These are phyloP conservation scores for Epinotia ramella DNA, from an alignment of 2,888 invertebrate species.

Conservation along the genomic window DNA sequence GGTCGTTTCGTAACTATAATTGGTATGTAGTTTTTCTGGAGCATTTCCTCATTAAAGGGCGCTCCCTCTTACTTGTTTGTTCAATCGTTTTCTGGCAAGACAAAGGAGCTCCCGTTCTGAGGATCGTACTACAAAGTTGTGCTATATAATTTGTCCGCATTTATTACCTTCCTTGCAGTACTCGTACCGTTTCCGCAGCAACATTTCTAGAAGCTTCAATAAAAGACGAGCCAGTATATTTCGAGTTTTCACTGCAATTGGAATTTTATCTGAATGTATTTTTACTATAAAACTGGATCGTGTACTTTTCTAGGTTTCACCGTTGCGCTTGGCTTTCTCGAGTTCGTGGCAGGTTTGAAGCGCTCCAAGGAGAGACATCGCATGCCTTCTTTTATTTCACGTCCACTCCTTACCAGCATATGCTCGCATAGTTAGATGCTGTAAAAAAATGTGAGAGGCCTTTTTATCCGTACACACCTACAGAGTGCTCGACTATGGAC, in stretches of 20 bases:
- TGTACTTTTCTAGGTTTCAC: conserved; percentile 40
- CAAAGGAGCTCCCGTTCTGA: conserved; percentile 58
- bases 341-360: conserved; percentile 57
- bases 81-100: conserved; percentile 56
- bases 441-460: not conserved
- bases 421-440: not conserved
- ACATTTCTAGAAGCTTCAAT: conserved; percentile 9
- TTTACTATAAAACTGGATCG: conserved; percentile 20
- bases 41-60: conserved; percentile 81
- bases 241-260: not conserved
- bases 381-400: conserved; percentile 43
- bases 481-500: not conserved
- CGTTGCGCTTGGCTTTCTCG: conserved; percentile 31
- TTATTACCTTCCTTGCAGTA: conserved; percentile 37
- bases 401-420: conserved; percentile 21
- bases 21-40: conserved; percentile 76
- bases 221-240: conserved; percentile 14
- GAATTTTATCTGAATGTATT: conserved; percentile 17
- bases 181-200: conserved; percentile 2
- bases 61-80: conserved; percentile 66
- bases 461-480: not conserved
- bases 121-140: conserved; percentile 29
- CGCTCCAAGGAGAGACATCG: conserved; percentile 52
- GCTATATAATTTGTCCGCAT: conserved; percentile 43
- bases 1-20: conserved; percentile 73